Evolutionary conservation across 2,888 invertebrate species (phyloP).

Genomic region (Quadriops clusia): DNA sequence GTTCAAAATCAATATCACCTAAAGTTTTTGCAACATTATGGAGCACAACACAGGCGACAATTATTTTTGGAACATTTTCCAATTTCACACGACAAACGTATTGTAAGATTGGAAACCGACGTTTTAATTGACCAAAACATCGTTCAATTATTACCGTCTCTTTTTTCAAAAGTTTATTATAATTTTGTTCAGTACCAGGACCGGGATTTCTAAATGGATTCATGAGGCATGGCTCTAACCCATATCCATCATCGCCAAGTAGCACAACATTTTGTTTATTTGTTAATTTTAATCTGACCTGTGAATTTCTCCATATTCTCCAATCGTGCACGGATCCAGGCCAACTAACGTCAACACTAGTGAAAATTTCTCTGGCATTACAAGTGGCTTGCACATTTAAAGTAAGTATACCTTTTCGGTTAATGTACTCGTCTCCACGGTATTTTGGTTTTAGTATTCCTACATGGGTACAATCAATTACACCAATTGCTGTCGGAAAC

Average conservation of each 20-base stretch:
- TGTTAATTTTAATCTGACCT: constrained; percentile 9
- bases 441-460: constrained; percentile 11
- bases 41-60: background rate
- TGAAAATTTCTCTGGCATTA: constrained; percentile 12
- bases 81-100: no score
- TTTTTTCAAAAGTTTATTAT: constrained; percentile 5
- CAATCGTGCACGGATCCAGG: constrained; percentile 12
- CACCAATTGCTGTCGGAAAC: constrained; percentile 10
- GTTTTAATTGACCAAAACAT: constrained; percentile 17
- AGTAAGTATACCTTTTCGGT: constrained; percentile 11
- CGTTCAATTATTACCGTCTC: constrained; percentile 17
- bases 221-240: constrained; percentile 13
- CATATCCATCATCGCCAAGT: constrained; percentile 13
- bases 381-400: constrained; percentile 13
- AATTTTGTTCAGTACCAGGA: constrained; percentile 8
- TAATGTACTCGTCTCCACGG: constrained; percentile 10
- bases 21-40: constrained; percentile 5
- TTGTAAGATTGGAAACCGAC: constrained; percentile 13
- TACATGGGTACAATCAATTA: constrained; percentile 11
- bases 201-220: constrained; percentile 12
- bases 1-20: constrained; percentile 1
- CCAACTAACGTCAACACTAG: no score
- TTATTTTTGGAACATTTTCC: no score
- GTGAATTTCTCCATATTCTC: constrained; percentile 15
- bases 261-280: constrained; percentile 12